phyloP scores from a whole-genome alignment of 2,888 invertebrate species.

The Galerucella nymphaeae region DNA sequence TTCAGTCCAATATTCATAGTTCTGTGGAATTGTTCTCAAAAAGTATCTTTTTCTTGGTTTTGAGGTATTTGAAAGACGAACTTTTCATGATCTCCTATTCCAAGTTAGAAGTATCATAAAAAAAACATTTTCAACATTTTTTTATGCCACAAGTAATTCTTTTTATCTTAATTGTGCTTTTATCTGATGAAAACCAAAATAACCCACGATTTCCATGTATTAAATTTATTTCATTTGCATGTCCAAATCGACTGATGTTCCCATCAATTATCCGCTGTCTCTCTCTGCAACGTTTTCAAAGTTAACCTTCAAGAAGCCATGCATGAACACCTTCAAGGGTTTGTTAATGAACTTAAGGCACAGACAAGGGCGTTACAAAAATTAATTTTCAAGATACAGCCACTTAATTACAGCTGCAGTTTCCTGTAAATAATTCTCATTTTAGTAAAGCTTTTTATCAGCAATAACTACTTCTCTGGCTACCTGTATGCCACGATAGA shows the following conservation, averaged over 20 bases:
- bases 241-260: neutral
- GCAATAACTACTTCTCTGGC: neutral
- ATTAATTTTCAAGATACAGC: slow-evolving; percentile 5
- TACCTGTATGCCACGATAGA: too few relatives aligned
- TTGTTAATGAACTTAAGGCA: slow-evolving; percentile 7
- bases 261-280: neutral
- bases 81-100: too few relatives aligned
- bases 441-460: neutral
- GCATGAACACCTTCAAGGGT: neutral
- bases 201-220: neutral
- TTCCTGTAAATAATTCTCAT: too few relatives aligned
- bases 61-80: too few relatives aligned
- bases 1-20: too few relatives aligned
- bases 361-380: neutral
- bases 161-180: neutral
- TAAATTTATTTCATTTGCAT: neutral
- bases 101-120: too few relatives aligned
- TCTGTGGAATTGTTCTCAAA: too few relatives aligned
- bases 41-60: too few relatives aligned
- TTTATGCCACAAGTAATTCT: too few relatives aligned
- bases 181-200: neutral
- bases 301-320: neutral
- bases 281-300: neutral
- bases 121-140: too few relatives aligned
- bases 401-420: neutral